phyloP scores from a whole-genome alignment of 2,113 vertebrate genomes.

The Nerophis lumbriciformis region DNA sequence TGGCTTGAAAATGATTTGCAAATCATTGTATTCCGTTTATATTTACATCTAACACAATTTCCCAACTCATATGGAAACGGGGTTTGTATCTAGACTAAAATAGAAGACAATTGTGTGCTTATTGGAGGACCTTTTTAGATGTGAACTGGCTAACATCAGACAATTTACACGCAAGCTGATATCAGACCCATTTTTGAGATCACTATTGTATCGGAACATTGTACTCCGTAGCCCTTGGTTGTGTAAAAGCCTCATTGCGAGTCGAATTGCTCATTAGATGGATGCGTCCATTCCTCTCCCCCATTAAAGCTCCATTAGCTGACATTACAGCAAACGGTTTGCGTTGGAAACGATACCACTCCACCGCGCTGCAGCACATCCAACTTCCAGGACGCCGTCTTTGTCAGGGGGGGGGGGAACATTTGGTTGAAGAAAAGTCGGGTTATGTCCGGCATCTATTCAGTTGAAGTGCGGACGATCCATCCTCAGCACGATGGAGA shows the following conservation, averaged over 20 bases:
- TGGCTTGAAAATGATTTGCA: no score
- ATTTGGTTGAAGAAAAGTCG: slow-evolving; percentile 47
- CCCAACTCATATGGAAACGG: no score
- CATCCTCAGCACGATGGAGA: slow-evolving; percentile 56
- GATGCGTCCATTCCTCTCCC: slow-evolving; percentile 57
- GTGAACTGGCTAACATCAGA: no score
- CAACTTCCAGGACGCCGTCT: slow-evolving; percentile 50
- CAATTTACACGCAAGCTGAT: no score
- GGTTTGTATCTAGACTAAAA: no score
- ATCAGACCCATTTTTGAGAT: no score
- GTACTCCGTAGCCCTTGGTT: no score
- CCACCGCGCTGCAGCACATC: slow-evolving; percentile 30
- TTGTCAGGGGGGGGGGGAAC: slow-evolving; percentile 45
- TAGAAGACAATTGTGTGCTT: no score
- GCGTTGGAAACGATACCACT: slow-evolving; percentile 57
- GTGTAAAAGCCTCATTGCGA: slow-evolving; percentile 38
- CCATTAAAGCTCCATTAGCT: slow-evolving; percentile 65
- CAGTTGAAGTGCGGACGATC: slow-evolving; percentile 59
- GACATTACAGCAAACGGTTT: slow-evolving; percentile 55
- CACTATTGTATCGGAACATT: no score
- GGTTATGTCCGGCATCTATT: slow-evolving; percentile 43
- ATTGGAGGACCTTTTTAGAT: no score
- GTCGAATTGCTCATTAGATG: slow-evolving; percentile 52
- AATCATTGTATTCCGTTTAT: no score
- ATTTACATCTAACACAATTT: no score